These are phyloP conservation scores for Yoshiicerus persimilis DNA, from an alignment of 1,140 invertebrate species.

Conservation along the genomic window DNA sequence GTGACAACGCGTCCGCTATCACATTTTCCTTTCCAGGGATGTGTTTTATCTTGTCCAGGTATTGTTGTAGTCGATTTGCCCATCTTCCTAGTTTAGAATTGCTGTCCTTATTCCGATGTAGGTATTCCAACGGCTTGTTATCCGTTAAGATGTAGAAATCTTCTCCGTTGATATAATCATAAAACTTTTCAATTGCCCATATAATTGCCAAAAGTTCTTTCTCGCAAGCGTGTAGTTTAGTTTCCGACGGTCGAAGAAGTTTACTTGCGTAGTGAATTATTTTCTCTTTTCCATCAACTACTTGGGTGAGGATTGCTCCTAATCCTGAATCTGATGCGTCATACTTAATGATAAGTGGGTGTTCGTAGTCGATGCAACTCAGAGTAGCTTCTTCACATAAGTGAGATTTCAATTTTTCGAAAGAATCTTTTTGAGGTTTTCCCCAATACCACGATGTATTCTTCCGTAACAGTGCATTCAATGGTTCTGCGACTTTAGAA, in stretches of 20 bases:
- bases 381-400: conserved; percentile 23
- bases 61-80: no score
- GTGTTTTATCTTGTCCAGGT: background rate
- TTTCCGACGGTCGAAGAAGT: background rate
- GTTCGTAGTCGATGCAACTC: conserved; percentile 18
- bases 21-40: background rate
- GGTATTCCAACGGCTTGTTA: no score
- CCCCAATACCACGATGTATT: conserved; percentile 28
- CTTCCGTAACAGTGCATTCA: conserved; percentile 40
- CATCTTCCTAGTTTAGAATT: no score
- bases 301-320: conserved; percentile 36
- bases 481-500: conserved; percentile 34
- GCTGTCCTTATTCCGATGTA: no score
- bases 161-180: no score
- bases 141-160: no score
- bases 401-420: conserved; percentile 32
- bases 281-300: conserved; percentile 12
- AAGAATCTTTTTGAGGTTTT: conserved; percentile 36
- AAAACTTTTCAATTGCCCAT: no score
- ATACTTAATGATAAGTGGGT: conserved; percentile 15
- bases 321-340: conserved; percentile 36
- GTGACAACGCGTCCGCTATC: no score
- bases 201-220: no score
- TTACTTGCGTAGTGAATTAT: conserved; percentile 34
- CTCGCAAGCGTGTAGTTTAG: no score